Evolutionary conservation across 2,888 invertebrate genomes (phyloP).

Genomic region (Erynnis tages): DNA sequence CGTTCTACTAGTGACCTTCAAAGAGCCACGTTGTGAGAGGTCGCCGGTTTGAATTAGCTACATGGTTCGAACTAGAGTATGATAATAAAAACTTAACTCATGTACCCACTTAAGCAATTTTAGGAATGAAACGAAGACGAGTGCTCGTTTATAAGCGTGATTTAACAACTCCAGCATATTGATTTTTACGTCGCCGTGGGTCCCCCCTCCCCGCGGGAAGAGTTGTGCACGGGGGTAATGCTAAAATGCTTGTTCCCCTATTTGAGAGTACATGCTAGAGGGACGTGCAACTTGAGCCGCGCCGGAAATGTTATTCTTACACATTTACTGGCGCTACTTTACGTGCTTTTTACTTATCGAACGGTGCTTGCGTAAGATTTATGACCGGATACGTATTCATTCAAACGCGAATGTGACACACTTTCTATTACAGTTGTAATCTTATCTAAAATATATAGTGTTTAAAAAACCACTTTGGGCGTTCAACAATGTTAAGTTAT

Average conservation of each 20-base stretch:
- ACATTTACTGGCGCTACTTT: slow-evolving; percentile 42
- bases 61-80: slow-evolving; percentile 28
- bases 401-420: slow-evolving; percentile 74
- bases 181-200: slow-evolving; percentile 83
- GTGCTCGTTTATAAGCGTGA: slow-evolving; percentile 85
- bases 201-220: slow-evolving; percentile 79
- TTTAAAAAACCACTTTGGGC: slow-evolving; percentile 38
- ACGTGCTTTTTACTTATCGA: slow-evolving; percentile 53
- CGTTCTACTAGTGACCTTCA: background rate
- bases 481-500: slow-evolving; percentile 11
- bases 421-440: slow-evolving; percentile 64
- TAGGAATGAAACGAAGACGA: slow-evolving; percentile 82
- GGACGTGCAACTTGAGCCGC: slow-evolving; percentile 60
- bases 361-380: slow-evolving; percentile 69
- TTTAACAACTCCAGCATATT: slow-evolving; percentile 89
- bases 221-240: slow-evolving; percentile 82
- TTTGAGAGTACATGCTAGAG: slow-evolving; percentile 81
- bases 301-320: slow-evolving; percentile 51
- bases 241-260: slow-evolving; percentile 83
- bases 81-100: slow-evolving; percentile 53
- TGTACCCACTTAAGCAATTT: slow-evolving; percentile 65
- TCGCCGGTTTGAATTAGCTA: slow-evolving; percentile 13
- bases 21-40: background rate
- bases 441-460: slow-evolving; percentile 66
- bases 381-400: slow-evolving; percentile 75